phyloP scores from a whole-genome alignment of 2,113 vertebrate genomes.

The Motacilla tschutschensis region DNA sequence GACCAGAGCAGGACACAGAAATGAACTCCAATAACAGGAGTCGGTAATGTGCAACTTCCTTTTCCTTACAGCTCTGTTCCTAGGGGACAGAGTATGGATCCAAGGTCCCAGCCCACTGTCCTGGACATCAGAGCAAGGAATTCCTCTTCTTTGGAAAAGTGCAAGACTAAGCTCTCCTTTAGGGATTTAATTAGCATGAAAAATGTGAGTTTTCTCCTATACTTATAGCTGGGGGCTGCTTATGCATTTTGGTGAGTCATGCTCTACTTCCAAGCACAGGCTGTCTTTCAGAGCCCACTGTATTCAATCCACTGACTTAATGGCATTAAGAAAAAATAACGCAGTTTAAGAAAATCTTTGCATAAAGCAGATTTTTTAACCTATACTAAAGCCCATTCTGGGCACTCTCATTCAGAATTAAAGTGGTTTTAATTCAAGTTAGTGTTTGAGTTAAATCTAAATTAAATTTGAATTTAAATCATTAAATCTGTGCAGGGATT shows the following conservation, averaged over 20 bases:
- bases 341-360: conserved; percentile 33
- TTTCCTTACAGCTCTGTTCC: background rate
- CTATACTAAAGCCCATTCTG: conserved; percentile 8
- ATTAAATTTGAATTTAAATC: conserved; percentile 70
- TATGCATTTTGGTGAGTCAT: conserved; percentile 20
- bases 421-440: conserved; percentile 60
- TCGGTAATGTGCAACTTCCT: fast-evolving
- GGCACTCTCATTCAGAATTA: conserved; percentile 37
- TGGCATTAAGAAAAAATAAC: conserved; percentile 12
- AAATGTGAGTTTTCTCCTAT: background rate
- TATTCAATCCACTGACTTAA: conserved; percentile 7
- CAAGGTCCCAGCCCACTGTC: background rate
- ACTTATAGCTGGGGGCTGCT: background rate
- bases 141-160: background rate
- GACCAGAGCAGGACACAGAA: too few species aligned
- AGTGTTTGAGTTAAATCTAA: conserved; percentile 63
- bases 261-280: background rate
- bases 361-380: conserved; percentile 37
- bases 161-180: background rate
- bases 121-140: background rate
- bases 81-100: background rate
- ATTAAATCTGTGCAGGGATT: conserved; percentile 53
- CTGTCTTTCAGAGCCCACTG: background rate
- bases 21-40: background rate
- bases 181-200: conserved; percentile 6